These are phyloP conservation scores for Potamilus streckersoni DNA, from an alignment of 1,140 invertebrate species.

Conservation along the genomic window DNA sequence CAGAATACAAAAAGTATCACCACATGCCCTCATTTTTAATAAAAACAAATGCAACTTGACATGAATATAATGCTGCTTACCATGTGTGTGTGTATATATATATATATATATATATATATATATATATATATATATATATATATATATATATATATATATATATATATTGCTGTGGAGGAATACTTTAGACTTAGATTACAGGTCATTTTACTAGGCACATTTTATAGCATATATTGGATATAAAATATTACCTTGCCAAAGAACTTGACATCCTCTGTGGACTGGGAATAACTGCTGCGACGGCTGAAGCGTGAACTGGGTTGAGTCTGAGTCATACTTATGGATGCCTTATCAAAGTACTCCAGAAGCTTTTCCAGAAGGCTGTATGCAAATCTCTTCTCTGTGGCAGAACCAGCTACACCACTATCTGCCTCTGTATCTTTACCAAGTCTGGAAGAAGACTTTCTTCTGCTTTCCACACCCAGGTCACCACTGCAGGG, in stretches of 20 bases:
- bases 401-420: conserved; percentile 59
- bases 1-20: no score
- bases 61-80: no score
- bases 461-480: conserved; percentile 34
- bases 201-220: no score
- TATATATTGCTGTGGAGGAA: no score
- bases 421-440: conserved; percentile 59
- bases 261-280: conserved; percentile 98
- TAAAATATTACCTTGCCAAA: conserved; percentile 88
- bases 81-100: no score
- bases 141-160: no score
- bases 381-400: conserved; percentile 89
- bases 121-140: no score
- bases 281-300: conserved; percentile 92
- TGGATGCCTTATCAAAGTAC: conserved; percentile 95
- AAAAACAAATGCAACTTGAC: no score
- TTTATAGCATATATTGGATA: no score
- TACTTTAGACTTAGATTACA: no score
- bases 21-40: no score
- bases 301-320: conserved; percentile 94
- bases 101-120: no score
- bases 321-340: conserved; percentile 96
- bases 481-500: conserved; percentile 41
- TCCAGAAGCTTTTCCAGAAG: conserved; percentile 96
- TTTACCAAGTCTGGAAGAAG: conserved; percentile 54